Evolutionary conservation across 2,113 vertebrate genomes (phyloP), one percentile per base, ranked within the genome.

Genomic region (Nymphicus hollandicus): DNA sequence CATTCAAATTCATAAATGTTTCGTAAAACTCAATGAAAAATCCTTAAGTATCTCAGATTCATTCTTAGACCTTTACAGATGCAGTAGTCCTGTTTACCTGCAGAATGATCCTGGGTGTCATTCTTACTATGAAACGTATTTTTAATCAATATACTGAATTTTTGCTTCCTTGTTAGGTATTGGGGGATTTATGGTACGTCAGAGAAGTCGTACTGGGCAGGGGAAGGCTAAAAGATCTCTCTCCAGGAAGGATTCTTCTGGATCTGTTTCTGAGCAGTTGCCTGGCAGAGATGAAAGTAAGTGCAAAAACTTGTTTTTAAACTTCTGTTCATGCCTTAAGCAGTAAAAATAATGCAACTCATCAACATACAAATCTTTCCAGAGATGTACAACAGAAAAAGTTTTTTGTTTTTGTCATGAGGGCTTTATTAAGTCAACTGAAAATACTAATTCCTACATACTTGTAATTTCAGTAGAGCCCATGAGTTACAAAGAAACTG

Each of bases 181-280:
- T 58, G 99, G 99, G 74, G 99, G 99, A 43, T 99, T 99, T 97
- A 99, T 99, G 99, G 99, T 99, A 35, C 99, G 99, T 39, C 99
- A 99, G 97, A 98, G 99, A 78, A 99, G 99, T 76, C 98, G 99
- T 93, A 98, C 98, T 0, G 99, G 99, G 17, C 98, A 99, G 71
- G 99, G 98, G 50, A 98, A 99, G 96, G 96, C 98, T 66, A 99
- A 99, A 94, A 98, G 98, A 81, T 97, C 97, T 68, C 98, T 99
- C 41, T 98, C 98, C 73, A 97, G 99, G 68, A 99, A 98, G 76
- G 98, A 99, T 88, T 99, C 98, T 39, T 99, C 99, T 64, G 99
- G 99, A 61, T 99, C 99, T 5, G 95, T 99, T 14, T 95, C 98
- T 35, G 99, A 99, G 76, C 98, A 97, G 43, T 83, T 98, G 20